A percentile compares a stretch with the other conserved stretches of the same genome.
Conservation (phyloP, 2,888 invertebrate species). For the Odontocerum albicorne region DNA sequence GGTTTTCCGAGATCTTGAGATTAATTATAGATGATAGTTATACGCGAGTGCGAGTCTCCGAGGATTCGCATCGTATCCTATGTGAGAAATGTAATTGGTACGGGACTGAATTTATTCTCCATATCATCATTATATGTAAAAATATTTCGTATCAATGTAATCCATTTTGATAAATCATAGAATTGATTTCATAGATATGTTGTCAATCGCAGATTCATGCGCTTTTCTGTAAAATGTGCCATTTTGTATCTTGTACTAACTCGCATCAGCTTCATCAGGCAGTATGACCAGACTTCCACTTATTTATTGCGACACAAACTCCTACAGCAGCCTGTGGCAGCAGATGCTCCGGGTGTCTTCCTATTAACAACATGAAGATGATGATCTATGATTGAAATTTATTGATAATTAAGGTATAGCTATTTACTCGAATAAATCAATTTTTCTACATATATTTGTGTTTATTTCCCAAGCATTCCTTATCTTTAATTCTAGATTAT, state of each 20-base stretch:
- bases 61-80: conserved; percentile 24
- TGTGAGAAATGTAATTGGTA: conserved; percentile 24
- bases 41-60: conserved; percentile 18
- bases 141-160: conserved; percentile 27
- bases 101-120: conserved; percentile 30
- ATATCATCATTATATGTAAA: conserved; percentile 30
- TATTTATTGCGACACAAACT: conserved; percentile 33
- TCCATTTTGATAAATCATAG: conserved; percentile 24
- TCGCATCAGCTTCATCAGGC: conserved; percentile 9
- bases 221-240: conserved; percentile 33
- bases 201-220: conserved; percentile 5
- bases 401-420: conserved; percentile 54
- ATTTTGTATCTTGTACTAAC: conserved; percentile 23
- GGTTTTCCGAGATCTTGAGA: conserved; percentile 31
- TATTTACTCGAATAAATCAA: conserved; percentile 63
- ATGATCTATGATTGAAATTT: conserved; percentile 33
- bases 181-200: conserved; percentile 24
- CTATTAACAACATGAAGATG: conserved; percentile 32
- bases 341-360: conserved; percentile 30
- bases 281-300: conserved; percentile 20
- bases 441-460: conserved; percentile 48
- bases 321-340: conserved; percentile 23
- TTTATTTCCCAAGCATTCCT: neutral
- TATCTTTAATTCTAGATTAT: no score
- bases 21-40: conserved; percentile 29